Conservation (phyloP, 2,797 vertebrate species). For the Aulostomus chinensis region DNA sequence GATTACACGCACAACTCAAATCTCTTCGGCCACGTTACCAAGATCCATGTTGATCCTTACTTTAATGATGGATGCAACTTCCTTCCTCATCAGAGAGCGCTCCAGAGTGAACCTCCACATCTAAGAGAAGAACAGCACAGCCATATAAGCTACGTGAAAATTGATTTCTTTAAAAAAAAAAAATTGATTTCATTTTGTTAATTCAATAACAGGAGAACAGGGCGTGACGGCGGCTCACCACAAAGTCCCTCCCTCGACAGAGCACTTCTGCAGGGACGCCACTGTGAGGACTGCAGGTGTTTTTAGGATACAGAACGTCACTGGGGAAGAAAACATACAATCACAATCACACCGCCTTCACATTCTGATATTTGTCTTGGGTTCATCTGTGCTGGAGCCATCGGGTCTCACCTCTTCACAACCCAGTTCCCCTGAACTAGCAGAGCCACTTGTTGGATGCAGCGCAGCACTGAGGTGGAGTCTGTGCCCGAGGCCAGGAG, state of each 20-base stretch:
- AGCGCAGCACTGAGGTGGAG: conserved; percentile 90
- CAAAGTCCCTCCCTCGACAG: conserved; percentile 95
- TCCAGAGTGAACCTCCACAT: conserved; percentile 98
- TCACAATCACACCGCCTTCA: too few relatives aligned
- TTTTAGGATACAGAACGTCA: conserved; percentile 96
- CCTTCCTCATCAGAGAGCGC: conserved; percentile 93
- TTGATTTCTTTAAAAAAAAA: too few relatives aligned
- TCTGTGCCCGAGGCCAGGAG: conserved; percentile 90
- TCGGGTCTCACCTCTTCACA: conserved; percentile 88
- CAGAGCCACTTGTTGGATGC: conserved; percentile 98
- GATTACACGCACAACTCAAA: too few relatives aligned
- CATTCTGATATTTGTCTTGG: background rate
- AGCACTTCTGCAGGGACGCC: conserved; percentile 95
- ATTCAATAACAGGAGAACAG: too few relatives aligned
- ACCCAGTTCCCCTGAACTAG: conserved; percentile 99
- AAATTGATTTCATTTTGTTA: too few relatives aligned
- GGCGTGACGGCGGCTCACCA: conserved; percentile 82
- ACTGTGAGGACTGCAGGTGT: conserved; percentile 94
- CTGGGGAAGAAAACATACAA: conserved; percentile 71
- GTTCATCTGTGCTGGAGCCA: background rate
- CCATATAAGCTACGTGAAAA: too few relatives aligned
- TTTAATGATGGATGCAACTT: conserved; percentile 90
- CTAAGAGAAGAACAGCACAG: conserved; percentile 69
- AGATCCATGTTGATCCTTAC: conserved; percentile 76
- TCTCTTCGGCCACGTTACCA: too few relatives aligned